These are phyloP conservation scores for Gobiocypris rarus DNA, from an alignment of 2,113 vertebrate species.

Conservation along the genomic window DNA sequence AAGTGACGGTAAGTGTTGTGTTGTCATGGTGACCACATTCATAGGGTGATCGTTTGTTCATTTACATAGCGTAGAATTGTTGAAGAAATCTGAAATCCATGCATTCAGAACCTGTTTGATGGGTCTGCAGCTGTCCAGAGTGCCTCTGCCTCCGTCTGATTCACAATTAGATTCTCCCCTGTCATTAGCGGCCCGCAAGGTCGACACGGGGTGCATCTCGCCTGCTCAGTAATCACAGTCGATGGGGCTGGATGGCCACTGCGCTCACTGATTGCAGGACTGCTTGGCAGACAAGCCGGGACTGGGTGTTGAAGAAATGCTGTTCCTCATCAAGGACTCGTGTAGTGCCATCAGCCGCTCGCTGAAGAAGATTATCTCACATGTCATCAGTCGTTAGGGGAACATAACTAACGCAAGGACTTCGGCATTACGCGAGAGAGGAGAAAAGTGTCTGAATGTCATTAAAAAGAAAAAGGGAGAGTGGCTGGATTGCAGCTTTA, in stretches of 20 bases:
- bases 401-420: conserved; percentile 16
- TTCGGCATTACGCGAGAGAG: conserved; percentile 28
- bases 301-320: conserved; percentile 29
- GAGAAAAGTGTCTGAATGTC: conserved; percentile 31
- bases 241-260: conserved; percentile 40
- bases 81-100: conserved; percentile 19
- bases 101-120: not conserved
- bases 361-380: conserved; percentile 41
- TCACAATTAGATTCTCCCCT: conserved; percentile 53
- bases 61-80: conserved; percentile 9
- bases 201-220: conserved; percentile 33
- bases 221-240: conserved; percentile 49
- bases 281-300: conserved; percentile 29
- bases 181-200: conserved; percentile 52
- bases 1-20: not conserved
- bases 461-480: conserved; percentile 37
- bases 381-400: conserved; percentile 13
- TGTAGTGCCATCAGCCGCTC: conserved; percentile 41
- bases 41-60: not conserved
- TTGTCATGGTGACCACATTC: conserved; percentile 43
- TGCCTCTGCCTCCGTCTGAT: conserved; percentile 38
- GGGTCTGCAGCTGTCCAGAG: conserved; percentile 21
- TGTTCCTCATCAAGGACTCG: conserved; percentile 43
- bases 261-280: conserved; percentile 49
- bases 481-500: conserved; percentile 5